Evolutionary conservation across 2,113 vertebrate species (phyloP).

Genomic region (Pyxicephalus adspersus): DNA sequence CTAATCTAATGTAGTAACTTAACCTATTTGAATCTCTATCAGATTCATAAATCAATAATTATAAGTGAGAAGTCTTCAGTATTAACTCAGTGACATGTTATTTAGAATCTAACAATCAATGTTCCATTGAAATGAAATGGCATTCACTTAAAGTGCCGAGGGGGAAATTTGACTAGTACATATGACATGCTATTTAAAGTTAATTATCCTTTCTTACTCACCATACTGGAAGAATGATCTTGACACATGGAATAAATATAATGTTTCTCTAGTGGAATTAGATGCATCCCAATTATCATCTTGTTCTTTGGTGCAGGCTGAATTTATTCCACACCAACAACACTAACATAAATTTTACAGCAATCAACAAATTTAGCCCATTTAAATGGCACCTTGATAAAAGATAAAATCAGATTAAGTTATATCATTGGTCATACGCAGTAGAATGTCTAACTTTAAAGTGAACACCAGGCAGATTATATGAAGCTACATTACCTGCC

Average conservation of each 20-base stretch:
- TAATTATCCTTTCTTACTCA: slow-evolving; percentile 49
- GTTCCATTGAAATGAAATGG: slow-evolving; percentile 42
- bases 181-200: slow-evolving; percentile 47
- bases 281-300: slow-evolving; percentile 39
- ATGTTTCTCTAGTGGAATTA: slow-evolving; percentile 40
- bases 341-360: slow-evolving; percentile 25
- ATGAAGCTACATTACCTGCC: too few species aligned
- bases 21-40: slow-evolving; percentile 34
- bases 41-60: slow-evolving; percentile 43
- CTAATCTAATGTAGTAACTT: slow-evolving; percentile 68
- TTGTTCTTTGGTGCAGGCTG: slow-evolving; percentile 1
- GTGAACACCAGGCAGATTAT: too few species aligned
- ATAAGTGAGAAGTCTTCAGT: slow-evolving; percentile 32
- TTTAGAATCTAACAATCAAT: slow-evolving; percentile 42
- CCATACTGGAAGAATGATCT: slow-evolving; percentile 39
- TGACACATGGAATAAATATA: slow-evolving; percentile 48
- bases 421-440: too few species aligned
- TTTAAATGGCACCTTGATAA: neutral
- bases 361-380: slow-evolving; percentile 14
- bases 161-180: slow-evolving; percentile 37
- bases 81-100: slow-evolving; percentile 45
- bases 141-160: slow-evolving; percentile 40
- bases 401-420: too few species aligned
- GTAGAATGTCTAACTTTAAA: too few species aligned
- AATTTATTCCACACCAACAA: slow-evolving; percentile 25